Base-by-base conservation (phyloP, 2,888 invertebrate species). In the Cerastoderma edule region DNA sequence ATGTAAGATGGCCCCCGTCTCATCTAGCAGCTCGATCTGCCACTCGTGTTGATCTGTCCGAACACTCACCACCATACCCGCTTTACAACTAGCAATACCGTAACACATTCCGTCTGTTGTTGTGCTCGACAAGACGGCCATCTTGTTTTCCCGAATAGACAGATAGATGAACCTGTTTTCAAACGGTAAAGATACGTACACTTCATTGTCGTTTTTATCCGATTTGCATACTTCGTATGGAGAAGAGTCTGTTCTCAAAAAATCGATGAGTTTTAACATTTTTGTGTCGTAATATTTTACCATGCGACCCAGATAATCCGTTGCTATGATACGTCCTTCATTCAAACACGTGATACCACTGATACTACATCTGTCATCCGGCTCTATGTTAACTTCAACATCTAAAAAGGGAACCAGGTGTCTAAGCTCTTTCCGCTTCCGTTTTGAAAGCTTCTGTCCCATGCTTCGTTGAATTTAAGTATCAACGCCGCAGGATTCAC, bases 281-380 rank as follows among this genome's bases (percentile, higher is more conserved):
- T 78, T 78, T 54, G 71, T 74, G n/a, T 78, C 78, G 46, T 78
- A 78, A 65, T 72, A 78, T 53, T 78, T 78, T n/a, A 78, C 71
- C 33, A 57, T 28, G n/a, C 66, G 71, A 8, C 72, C 68, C 10
- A 78, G 33, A 56, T 78, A 78, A 60, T 78, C 78, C 30, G 71
- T 60, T 2, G 72, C 75, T 6, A 75, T 68, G 32, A 78, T 75
- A 54, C 68, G 64, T 19, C 78, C 78, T 53, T 54, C 75, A 50
- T 74, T 72, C 30, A 78, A 33, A 56, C 74, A 74, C 48, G 78
- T 78, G 66, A 78, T 69, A 5, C 78, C 78, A 22, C 78, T 78
- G 39, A 74, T 67, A 66, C 78, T 78, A 33, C 78, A 78, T 57
- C 44, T 65, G 39, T 78, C 78, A 44, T 78, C 78, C 33, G 32